Percentiles rank a stretch among this genome's conserved stretches.
Evolutionary conservation across 2,888 invertebrate genomes (phyloP).

Genomic region (Nymphalis urticae): DNA sequence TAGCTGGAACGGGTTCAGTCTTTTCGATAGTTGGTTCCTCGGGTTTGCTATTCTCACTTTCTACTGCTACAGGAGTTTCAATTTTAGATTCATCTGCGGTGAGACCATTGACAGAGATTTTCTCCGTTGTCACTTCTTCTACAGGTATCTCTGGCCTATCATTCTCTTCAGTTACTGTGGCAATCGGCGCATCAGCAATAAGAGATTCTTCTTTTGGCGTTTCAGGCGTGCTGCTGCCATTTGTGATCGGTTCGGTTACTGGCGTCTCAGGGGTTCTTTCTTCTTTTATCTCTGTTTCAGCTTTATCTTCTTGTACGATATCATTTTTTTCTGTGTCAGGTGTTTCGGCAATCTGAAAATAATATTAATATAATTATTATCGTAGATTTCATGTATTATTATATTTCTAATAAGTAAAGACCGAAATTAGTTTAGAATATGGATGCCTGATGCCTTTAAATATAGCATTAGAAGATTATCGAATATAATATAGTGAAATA

Average conservation of each 20-base stretch:
- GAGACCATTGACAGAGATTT: slow-evolving; percentile 70
- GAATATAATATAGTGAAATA: too few relatives aligned
- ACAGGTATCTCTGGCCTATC: slow-evolving; percentile 52
- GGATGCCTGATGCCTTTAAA: too few relatives aligned
- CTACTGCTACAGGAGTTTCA: slow-evolving; percentile 52
- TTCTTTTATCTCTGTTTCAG: slow-evolving; percentile 59
- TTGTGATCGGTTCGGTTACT: slow-evolving; percentile 73
- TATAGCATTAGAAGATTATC: too few relatives aligned
- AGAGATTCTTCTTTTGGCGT: slow-evolving; percentile 59
- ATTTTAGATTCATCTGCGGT: slow-evolving; percentile 64
- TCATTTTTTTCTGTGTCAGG: slow-evolving; percentile 61
- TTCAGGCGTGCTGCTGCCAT: slow-evolving; percentile 73
- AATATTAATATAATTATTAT: slow-evolving; percentile 20
- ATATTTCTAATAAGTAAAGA: too few relatives aligned
- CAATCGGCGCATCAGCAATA: slow-evolving; percentile 41
- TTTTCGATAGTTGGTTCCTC: slow-evolving; percentile 61
- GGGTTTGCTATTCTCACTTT: slow-evolving; percentile 58
- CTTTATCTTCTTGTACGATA: slow-evolving; percentile 59
- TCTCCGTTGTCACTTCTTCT: slow-evolving; percentile 58
- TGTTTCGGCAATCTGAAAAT: slow-evolving; percentile 68
- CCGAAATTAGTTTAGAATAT: too few relatives aligned
- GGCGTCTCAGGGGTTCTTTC: slow-evolving; percentile 77
- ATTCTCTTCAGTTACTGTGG: slow-evolving; percentile 47
- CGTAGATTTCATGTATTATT: not conserved
- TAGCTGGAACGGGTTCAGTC: slow-evolving; percentile 62